phyloP scores from a whole-genome alignment of 2,888 invertebrate genomes.

The Sinotaia quadrata region DNA sequence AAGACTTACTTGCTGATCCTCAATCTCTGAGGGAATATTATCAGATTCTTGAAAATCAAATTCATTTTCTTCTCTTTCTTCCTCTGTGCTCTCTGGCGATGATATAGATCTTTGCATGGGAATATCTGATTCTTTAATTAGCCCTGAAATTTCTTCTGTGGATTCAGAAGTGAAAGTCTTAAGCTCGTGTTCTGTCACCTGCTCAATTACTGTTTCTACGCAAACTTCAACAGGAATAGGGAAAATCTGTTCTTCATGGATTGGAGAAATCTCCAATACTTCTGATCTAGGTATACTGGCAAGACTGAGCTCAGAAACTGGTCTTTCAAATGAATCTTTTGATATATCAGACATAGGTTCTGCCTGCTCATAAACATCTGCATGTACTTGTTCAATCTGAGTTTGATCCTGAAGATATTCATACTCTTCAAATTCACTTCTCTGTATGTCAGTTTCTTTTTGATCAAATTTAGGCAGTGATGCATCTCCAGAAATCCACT shows the following conservation, averaged over 20 bases:
- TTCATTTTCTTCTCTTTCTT: conserved; percentile 27
- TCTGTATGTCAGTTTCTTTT: conserved; percentile 5
- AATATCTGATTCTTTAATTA: conserved; percentile 12
- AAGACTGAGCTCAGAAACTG: conserved; percentile 26
- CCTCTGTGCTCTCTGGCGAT: conserved; percentile 40
- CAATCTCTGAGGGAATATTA: background rate
- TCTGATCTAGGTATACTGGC: conserved; percentile 8
- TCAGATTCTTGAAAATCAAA: conserved; percentile 13
- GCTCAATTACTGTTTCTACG: conserved; percentile 17
- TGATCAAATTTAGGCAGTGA: background rate
- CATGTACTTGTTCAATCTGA: conserved; percentile 29
- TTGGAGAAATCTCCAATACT: conserved; percentile 24
- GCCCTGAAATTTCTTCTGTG: conserved; percentile 28
- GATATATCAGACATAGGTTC: background rate
- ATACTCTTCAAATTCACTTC: conserved; percentile 20
- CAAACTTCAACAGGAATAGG: conserved; percentile 13
- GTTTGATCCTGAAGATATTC: conserved; percentile 12
- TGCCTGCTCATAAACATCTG: conserved; percentile 12
- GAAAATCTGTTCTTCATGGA: conserved; percentile 17
- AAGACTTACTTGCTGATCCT: background rate
- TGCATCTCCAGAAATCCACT: no score
- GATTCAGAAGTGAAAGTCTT: conserved; percentile 21
- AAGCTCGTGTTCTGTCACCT: conserved; percentile 14
- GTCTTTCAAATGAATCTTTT: conserved; percentile 17
- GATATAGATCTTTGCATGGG: conserved; percentile 22